Evolutionary conservation across 2,888 invertebrate species (phyloP), one percentile per base, ranked within the genome.

Genomic region (Deroplatys truncata): DNA sequence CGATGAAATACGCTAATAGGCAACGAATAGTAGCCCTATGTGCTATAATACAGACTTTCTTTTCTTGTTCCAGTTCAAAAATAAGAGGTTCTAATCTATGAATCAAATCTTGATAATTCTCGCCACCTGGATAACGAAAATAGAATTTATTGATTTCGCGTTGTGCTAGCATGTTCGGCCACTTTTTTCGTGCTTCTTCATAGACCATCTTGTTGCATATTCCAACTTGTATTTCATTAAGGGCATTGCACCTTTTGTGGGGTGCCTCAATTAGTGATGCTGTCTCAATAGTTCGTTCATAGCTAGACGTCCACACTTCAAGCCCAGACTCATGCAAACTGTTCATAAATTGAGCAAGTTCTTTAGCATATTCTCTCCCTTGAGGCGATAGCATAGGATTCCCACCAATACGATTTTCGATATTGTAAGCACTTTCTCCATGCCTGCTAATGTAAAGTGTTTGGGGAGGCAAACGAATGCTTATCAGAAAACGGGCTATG

Each of bases 401-500:
- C 0, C 99, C 99, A 20, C 99, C 99, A 92, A 99, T 98, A 89
- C 98, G 95, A 0, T 99, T 98, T 89, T 96, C 96, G 85, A 98
- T 94, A 94, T 99, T 99, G 95, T 98, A 98, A 92, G 96, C 95
- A 93, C 98, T 98, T 93, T 99, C 99, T 4, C 99, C 99, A 93
- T 99, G 99, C 97, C 99, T 96, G 0, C 99, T 98, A 89, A 99
- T 94, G 94, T 99, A 99, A 92, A 99, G 99, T 31, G 99, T 99
- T 92, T 99, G 95, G 0, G 99, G 99, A 90, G 98, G 97, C 89
- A 99, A 98, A 93, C 99, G 99, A 93, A 99, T 99, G 93, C 99
- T 99, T 99, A 99, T 99, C 28, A 99, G 94, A 93, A 99, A 99
- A 94, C 99, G 99, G 2, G 99, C 99, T 92, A 99, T 99, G 91